A percentile compares a stretch with the other conserved stretches of the same genome.
phyloP scores from a whole-genome alignment of 2,888 invertebrate species.

The Lasioglossum morio region DNA sequence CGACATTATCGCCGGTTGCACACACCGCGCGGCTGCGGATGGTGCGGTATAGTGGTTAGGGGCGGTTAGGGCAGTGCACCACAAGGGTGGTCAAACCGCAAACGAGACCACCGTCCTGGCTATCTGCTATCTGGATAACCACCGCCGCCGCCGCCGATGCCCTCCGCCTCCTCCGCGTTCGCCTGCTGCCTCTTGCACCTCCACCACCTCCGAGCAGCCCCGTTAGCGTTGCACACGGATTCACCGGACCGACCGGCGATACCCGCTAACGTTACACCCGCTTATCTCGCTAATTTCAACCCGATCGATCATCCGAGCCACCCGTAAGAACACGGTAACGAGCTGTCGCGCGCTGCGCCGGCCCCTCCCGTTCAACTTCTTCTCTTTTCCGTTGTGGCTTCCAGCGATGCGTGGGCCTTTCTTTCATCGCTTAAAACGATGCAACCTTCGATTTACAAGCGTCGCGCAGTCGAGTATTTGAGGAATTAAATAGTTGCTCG shows the following conservation, averaged over 20 bases:
- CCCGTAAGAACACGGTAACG: slow-evolving; percentile 53
- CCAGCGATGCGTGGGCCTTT: background rate
- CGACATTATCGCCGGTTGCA: slow-evolving; percentile 83
- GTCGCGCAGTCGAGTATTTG: too few relatives aligned
- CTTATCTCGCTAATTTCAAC: slow-evolving; percentile 79
- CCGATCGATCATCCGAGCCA: slow-evolving; percentile 61
- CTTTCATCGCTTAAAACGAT: background rate
- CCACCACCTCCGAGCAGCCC: slow-evolving; percentile 41
- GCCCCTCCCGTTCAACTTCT: background rate
- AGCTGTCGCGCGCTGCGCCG: slow-evolving; percentile 26
- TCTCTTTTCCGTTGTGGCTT: background rate
- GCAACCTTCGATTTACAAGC: too few relatives aligned
- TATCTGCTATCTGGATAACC: slow-evolving; percentile 85
- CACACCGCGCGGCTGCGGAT: slow-evolving; percentile 81
- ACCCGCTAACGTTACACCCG: slow-evolving; percentile 64
- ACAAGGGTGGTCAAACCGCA: slow-evolving; percentile 84
- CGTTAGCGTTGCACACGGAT: slow-evolving; percentile 60
- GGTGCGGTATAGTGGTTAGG: slow-evolving; percentile 82
- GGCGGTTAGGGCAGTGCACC: slow-evolving; percentile 82
- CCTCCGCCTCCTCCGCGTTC: slow-evolving; percentile 44
- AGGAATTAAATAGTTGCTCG: too few relatives aligned
- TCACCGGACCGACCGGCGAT: slow-evolving; percentile 64
- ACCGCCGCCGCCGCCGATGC: slow-evolving; percentile 76
- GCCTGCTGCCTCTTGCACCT: slow-evolving; percentile 43
- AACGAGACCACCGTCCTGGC: slow-evolving; percentile 85